Evolutionary conservation across 2,888 invertebrate genomes (phyloP), one percentile per base, ranked within the genome.

Genomic region (Eurytoma adleriae): DNA sequence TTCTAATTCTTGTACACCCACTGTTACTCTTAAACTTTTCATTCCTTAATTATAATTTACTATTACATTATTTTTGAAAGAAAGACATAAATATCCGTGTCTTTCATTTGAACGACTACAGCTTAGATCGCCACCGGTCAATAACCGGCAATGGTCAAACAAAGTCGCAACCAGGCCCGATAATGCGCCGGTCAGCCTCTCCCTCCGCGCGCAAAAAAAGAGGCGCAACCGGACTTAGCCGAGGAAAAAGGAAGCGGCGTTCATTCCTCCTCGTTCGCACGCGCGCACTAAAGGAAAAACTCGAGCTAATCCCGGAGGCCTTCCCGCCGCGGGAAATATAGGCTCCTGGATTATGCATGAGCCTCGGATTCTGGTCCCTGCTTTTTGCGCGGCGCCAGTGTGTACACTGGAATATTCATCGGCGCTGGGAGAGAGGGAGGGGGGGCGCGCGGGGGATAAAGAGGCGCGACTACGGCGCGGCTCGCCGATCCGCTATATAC

Each of bases 261-360:
- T 73, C 50, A 24, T 54, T n/a, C 24, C 20, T 20, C 30, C 69
- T 52, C 54, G 40, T 66, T 61, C 79, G 71, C 76, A 20, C 14
- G 76, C 66, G 20, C 52, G 50, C 30, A 27, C 30, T 16, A 50
- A 27, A 2, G 52, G 18, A 52, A 40, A 40, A 40, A 40, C 18
- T 20, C 68, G 30, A 68, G 48, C 56, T 59, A 67, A 79, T 62
- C 71, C 57, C 40, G 75, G 68, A 70, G 78, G 80, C 81, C 77
- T 80, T 80, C 61, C 76, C 71, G 69, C 73, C 71, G 69, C 68
- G 71, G 69, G 76, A 83, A 81, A 82, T 84, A 84, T 82, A 83
- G 84, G 83, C 84, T 84, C 57, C 76, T 85, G 84, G 86, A 86
- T 86, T 86, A 86, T 86, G 85, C 83, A 85, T 84, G 85, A 85